These are phyloP conservation scores for Hoplostethus mediterraneus DNA, from an alignment of 2,797 vertebrate species.

Conservation along the genomic window DNA sequence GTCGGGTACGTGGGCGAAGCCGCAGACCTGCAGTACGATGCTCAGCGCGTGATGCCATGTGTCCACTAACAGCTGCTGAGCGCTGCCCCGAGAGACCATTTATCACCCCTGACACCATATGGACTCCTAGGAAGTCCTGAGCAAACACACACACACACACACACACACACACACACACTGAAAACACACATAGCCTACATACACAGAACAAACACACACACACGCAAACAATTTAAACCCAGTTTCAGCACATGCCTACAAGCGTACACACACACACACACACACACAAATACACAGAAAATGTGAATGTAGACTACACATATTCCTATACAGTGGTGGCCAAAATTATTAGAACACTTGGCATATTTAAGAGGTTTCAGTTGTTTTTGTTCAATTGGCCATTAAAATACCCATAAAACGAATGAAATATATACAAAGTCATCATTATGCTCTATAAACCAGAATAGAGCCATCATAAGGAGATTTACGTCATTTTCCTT, in stretches of 20 bases:
- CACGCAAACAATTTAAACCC: conserved; percentile 4
- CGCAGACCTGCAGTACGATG: conserved; percentile 24
- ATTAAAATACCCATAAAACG: no score
- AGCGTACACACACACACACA: background rate
- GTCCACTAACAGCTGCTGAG: conserved; percentile 55
- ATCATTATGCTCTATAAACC: no score
- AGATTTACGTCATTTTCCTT: no score
- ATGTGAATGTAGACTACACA: no score
- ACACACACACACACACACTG: conserved; percentile 22
- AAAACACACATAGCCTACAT: conserved; percentile 1
- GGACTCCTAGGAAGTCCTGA: conserved; percentile 50
- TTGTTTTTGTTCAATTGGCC: no score
- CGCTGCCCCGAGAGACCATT: conserved; percentile 55
- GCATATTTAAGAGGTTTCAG: no score
- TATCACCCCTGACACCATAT: conserved; percentile 62
- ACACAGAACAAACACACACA: no score
- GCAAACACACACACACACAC: conserved; percentile 31
- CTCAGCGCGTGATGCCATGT: conserved; percentile 18
- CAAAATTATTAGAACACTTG: no score
- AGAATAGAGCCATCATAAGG: no score
- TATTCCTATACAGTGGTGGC: no score
- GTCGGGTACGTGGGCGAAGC: conserved; percentile 19
- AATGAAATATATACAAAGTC: no score
- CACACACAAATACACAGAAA: no score
- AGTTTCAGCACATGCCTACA: background rate